Evolutionary conservation across 2,797 vertebrate genomes (phyloP).

Genomic region (Moxostoma hubbsi): DNA sequence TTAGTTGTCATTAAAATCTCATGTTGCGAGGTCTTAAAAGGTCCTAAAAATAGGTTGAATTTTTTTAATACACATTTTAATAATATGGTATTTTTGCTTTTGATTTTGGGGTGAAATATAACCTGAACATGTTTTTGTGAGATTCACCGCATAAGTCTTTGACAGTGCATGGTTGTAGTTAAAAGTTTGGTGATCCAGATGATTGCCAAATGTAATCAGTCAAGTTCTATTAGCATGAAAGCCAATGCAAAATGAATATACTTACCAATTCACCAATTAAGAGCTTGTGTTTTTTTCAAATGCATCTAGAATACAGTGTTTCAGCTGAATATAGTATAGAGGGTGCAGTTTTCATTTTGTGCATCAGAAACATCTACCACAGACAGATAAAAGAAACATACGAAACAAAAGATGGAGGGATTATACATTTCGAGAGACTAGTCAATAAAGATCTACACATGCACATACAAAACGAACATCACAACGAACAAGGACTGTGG

Average conservation of each 20-base stretch:
- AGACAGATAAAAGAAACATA: slow-evolving; percentile 63
- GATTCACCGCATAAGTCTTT: not conserved
- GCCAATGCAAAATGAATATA: not conserved
- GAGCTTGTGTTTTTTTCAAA: not conserved
- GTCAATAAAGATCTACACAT: slow-evolving; percentile 71
- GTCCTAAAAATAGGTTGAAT: not conserved
- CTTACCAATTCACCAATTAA: slow-evolving; percentile 1
- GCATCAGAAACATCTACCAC: slow-evolving; percentile 56
- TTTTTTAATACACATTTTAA: not conserved
- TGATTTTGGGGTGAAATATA: not conserved
- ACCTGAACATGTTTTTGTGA: slow-evolving; percentile 12
- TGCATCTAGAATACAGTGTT: not conserved
- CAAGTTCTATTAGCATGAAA: not conserved
- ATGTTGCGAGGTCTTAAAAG: not conserved
- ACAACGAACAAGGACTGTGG: slow-evolving; percentile 70
- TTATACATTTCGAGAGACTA: slow-evolving; percentile 50
- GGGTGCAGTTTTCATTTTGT: slow-evolving; percentile 49
- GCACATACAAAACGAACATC: slow-evolving; percentile 68
- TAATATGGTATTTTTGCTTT: not conserved
- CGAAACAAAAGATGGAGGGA: slow-evolving; percentile 51
- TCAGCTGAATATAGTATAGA: slow-evolving; percentile 24
- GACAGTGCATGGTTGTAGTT: not conserved
- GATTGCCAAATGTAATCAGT: not conserved
- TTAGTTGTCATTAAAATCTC: not conserved
- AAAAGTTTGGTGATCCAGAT: not conserved